Conservation (phyloP, 2,888 invertebrate species). For the Octonoba sinensis region DNA sequence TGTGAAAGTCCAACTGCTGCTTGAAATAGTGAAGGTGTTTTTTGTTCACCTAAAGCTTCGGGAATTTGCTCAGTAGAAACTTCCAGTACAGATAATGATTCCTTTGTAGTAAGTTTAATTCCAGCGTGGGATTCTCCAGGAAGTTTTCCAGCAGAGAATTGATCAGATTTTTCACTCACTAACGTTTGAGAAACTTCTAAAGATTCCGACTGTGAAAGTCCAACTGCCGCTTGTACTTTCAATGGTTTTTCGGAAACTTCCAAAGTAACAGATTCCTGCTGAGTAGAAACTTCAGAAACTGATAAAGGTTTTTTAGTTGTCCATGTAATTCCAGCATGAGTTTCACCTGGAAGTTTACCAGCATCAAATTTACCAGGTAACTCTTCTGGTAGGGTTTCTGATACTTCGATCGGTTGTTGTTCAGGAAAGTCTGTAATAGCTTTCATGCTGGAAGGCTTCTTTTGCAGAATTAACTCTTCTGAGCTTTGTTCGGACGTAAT, state of each 20-base stretch:
- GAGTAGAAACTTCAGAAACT: constrained; percentile 51
- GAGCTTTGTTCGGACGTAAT: constrained; percentile 45
- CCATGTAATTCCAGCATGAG: constrained; percentile 66
- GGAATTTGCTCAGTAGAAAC: constrained; percentile 71
- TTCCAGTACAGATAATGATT: constrained; percentile 72
- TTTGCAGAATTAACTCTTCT: constrained; percentile 32
- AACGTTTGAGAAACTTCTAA: constrained; percentile 60
- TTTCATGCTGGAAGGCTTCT: constrained; percentile 43
- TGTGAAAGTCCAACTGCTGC: constrained; percentile 49
- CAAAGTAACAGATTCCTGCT: constrained; percentile 37
- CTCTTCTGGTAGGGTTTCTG: constrained; percentile 47
- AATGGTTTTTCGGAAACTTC: constrained; percentile 55
- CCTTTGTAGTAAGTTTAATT: constrained; percentile 68
- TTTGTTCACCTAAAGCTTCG: constrained; percentile 66
- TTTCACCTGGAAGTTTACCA: constrained; percentile 70
- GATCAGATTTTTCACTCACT: constrained; percentile 51
- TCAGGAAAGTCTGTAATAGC: constrained; percentile 52
- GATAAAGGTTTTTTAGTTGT: constrained; percentile 62
- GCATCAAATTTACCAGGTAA: constrained; percentile 60
- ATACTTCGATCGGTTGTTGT: constrained; percentile 51
- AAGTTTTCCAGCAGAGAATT: constrained; percentile 59
- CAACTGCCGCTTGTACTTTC: constrained; percentile 52
- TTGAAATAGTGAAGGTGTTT: constrained; percentile 7
- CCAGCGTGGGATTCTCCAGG: constrained; percentile 75
- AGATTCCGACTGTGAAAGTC: constrained; percentile 58